A percentile compares a stretch with the other conserved stretches of the same genome.
Evolutionary conservation across 2,888 invertebrate species (phyloP).

Genomic region (Dilophus febrilis): DNA sequence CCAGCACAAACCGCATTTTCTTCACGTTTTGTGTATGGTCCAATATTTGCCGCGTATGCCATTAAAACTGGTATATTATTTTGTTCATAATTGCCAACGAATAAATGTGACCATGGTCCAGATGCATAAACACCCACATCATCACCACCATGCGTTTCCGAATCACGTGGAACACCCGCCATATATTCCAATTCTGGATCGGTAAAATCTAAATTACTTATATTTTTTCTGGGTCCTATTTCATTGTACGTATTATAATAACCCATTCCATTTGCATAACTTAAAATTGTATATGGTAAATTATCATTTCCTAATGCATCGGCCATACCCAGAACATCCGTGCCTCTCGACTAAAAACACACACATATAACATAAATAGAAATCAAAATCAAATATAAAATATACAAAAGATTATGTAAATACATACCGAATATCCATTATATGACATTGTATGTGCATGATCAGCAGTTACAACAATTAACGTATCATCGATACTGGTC

Average conservation of each 20-base stretch:
- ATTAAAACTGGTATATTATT: constrained; percentile 60
- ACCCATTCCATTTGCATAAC: constrained; percentile 61
- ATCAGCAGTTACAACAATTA: constrained; percentile 66
- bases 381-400: background rate
- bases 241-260: constrained; percentile 22
- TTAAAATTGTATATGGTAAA: constrained; percentile 48
- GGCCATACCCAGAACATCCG: constrained; percentile 20
- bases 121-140: constrained; percentile 62
- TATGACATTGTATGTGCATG: constrained; percentile 63
- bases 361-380: constrained; percentile 12
- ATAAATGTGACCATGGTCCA: constrained; percentile 66
- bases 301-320: constrained; percentile 33
- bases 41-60: constrained; percentile 56
- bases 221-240: constrained; percentile 18
- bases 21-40: constrained; percentile 24
- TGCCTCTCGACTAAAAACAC: constrained; percentile 14
- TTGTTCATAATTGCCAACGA: constrained; percentile 65
- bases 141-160: constrained; percentile 62
- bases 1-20: no score
- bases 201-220: constrained; percentile 14
- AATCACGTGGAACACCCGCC: constrained; percentile 36
- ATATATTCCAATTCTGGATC: constrained; percentile 32
- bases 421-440: constrained; percentile 46
- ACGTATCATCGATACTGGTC: constrained; percentile 48
- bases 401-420: no score